These are phyloP conservation scores for Lasiurus borealis DNA, from an alignment of 2,113 vertebrate genomes.

Conservation along the genomic window DNA sequence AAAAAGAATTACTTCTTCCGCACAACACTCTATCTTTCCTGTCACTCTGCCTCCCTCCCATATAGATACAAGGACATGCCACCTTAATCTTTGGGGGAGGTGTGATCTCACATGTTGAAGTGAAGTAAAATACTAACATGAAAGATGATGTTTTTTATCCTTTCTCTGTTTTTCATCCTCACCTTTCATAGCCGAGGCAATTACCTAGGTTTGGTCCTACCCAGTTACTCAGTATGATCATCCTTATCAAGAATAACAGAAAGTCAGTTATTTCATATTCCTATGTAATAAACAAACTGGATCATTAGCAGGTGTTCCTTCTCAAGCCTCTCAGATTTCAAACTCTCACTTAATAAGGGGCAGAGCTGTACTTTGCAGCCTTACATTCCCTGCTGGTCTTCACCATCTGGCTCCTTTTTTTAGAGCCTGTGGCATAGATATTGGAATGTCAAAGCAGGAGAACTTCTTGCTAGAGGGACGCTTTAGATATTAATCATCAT, in stretches of 20 bases:
- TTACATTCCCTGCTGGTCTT: slow-evolving; percentile 40
- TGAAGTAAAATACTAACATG: not conserved
- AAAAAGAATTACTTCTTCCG: not conserved
- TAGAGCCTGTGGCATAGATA: slow-evolving; percentile 63
- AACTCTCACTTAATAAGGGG: slow-evolving; percentile 46
- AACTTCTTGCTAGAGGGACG: slow-evolving; percentile 56
- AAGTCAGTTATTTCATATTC: slow-evolving; percentile 10
- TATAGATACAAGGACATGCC: not conserved
- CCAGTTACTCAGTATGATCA: not conserved
- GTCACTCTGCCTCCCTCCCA: not conserved
- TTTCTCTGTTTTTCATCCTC: not conserved
- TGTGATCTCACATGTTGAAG: not conserved
- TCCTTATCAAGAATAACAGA: slow-evolving; percentile 43
- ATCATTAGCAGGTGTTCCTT: slow-evolving; percentile 18
- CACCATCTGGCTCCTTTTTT: slow-evolving; percentile 72
- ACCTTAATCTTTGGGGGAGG: not conserved
- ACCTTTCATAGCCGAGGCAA: not conserved
- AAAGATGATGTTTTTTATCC: not conserved
- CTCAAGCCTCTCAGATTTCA: not conserved
- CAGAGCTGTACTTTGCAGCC: slow-evolving; percentile 44
- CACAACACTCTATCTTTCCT: not conserved
- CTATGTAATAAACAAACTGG: not conserved
- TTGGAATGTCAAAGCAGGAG: slow-evolving; percentile 74
- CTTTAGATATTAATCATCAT: slow-evolving; percentile 66
- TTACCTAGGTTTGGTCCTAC: not conserved